Evolutionary conservation across 53 echinoderm and acorn worm species (phyloP).

Genomic region (Paracentrotus lividus): DNA sequence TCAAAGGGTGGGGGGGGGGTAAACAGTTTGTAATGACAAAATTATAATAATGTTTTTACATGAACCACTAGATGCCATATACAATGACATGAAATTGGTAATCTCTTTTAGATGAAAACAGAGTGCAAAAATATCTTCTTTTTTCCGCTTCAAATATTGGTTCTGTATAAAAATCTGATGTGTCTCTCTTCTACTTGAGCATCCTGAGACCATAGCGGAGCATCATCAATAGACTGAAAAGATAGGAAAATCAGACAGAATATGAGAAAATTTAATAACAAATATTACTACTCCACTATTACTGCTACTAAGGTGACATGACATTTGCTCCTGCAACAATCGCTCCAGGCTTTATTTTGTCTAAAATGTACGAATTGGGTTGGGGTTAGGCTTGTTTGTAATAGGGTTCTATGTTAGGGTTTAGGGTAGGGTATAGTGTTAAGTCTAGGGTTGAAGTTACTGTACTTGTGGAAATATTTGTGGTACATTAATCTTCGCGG

Average conservation of each 20-base stretch:
- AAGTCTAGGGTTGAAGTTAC: too few relatives aligned
- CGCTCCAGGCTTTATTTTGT: too few relatives aligned
- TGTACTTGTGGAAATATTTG: too few relatives aligned
- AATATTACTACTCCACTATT: too few relatives aligned
- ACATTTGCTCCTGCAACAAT: too few relatives aligned
- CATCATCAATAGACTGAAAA: constrained; percentile 81
- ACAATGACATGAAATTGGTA: background rate
- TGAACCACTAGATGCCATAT: background rate
- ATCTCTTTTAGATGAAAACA: background rate
- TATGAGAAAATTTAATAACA: background rate
- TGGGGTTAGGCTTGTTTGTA: too few relatives aligned
- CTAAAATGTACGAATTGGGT: too few relatives aligned
- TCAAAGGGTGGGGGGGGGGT: background rate
- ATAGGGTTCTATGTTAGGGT: too few relatives aligned
- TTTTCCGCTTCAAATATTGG: constrained; percentile 1
- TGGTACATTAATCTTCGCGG: too few relatives aligned
- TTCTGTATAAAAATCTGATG: background rate
- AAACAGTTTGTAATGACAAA: background rate
- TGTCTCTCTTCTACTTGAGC: constrained; percentile 66
- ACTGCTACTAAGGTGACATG: too few relatives aligned
- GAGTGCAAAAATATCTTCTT: constrained; percentile 6
- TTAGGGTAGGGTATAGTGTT: too few relatives aligned
- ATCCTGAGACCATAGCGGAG: constrained; percentile 79
- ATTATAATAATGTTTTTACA: background rate
- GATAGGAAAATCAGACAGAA: constrained; percentile 29